Conservation (phyloP, 2,113 vertebrate species). For the Oxygymnocypris stewartii region DNA sequence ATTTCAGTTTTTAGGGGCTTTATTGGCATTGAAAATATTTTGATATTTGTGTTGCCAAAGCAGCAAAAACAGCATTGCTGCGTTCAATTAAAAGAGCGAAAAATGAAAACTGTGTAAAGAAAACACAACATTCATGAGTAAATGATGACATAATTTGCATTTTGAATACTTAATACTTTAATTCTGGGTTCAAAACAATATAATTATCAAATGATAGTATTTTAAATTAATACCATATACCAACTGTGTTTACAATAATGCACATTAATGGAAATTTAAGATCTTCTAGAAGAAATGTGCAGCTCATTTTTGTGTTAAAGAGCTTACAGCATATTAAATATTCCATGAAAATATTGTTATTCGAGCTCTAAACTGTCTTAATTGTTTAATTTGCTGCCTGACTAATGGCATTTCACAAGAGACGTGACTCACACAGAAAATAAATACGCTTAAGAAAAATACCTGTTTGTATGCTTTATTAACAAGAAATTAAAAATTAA, state of each 20-base stretch:
- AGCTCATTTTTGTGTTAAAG: neutral
- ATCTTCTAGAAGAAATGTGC: neutral
- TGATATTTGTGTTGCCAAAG: no score
- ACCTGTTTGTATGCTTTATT: constrained; percentile 19
- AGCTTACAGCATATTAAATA: neutral
- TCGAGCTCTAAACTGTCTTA: neutral
- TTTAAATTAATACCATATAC: neutral
- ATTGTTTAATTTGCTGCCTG: neutral
- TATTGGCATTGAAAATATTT: no score
- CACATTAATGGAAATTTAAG: neutral
- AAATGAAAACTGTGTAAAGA: no score
- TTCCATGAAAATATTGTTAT: neutral
- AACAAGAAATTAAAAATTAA: neutral
- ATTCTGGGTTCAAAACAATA: neutral
- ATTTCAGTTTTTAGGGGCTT: no score
- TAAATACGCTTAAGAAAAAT: neutral
- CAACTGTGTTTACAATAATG: neutral
- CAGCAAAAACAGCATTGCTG: no score
- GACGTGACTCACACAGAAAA: neutral
- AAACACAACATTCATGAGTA: no score
- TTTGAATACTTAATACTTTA: neutral
- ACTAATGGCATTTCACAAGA: neutral
- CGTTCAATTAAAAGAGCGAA: no score
- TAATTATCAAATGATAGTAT: neutral
- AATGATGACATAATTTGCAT: neutral